Base-by-base conservation (phyloP, 2,888 invertebrate genomes). In the Tineola bisselliella region DNA sequence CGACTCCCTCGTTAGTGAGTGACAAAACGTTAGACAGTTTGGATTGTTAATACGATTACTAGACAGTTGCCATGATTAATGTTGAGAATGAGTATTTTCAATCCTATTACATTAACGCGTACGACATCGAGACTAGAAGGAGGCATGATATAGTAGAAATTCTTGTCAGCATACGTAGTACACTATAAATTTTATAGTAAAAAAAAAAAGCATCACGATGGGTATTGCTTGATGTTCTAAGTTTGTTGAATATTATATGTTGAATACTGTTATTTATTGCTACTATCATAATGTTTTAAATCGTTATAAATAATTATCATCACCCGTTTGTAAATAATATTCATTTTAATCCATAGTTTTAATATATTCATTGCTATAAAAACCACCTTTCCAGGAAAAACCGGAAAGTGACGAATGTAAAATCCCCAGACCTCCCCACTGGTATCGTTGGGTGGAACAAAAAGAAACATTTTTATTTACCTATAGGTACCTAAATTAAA, bases 1-100 rank as follows among this genome's bases (percentile, higher is more conserved):
- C 69, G 69, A 67, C 70, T 69, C 70, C 70, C 73, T 77, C 75
- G 75, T 79, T 77, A 79, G 72, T 67, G 68, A 65, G 63, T 64
- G 66, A 64, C 69, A 68, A 70, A 72, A 72, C 69, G 69, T 69
- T 68, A 70, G 72, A 33, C 58, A 74, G 72, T 75, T 76, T 76
- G 73, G 70, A 69, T 66, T 67, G 68, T 71, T 72, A 68, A 56
- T 19, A 30, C 19, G 56, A 15, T 48, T 15, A 17, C 48, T 10
- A 48, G 48, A 48, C 48, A 48, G 12, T 48, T 3, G 48, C 48
- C 10, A 15, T 48, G 48, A 48, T 48, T 48, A 48, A 48, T 48
- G 48, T 17, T 13, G 25, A 18, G 56, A 19, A 56, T 56, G 18
- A 48, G 48, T 48, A 18, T 48, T 48, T 38, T 4, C n/a, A 1